A percentile compares a stretch with the other conserved stretches of the same genome.
Conservation (phyloP, 2,888 invertebrate species). For the Nemurella pictetii region DNA sequence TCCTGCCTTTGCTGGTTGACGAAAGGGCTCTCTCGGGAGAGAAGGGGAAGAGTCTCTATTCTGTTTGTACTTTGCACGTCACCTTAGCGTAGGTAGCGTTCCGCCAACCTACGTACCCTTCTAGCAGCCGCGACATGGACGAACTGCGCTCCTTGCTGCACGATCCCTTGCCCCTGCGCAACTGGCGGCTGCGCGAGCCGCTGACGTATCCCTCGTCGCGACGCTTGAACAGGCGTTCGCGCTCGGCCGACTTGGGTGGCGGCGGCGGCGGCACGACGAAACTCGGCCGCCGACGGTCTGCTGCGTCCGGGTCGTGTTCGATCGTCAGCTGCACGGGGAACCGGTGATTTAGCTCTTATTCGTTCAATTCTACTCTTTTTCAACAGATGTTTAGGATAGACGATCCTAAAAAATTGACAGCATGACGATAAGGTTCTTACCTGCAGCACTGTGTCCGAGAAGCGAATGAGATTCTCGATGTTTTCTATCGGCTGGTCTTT, state of each 20-base stretch:
- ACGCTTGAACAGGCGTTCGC: slow-evolving; percentile 41
- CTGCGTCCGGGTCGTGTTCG: slow-evolving; percentile 83
- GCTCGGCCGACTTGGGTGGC: slow-evolving; percentile 42
- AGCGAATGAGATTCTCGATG: slow-evolving; percentile 72
- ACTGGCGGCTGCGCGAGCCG: slow-evolving; percentile 64
- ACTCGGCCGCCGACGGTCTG: slow-evolving; percentile 57
- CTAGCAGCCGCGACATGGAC: slow-evolving; percentile 81
- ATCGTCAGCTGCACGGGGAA: slow-evolving; percentile 69
- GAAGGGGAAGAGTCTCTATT: no score
- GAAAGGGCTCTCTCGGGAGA: no score
- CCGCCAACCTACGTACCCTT: slow-evolving; percentile 66
- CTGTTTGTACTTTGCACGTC: no score
- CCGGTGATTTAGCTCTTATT: neutral
- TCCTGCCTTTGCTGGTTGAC: no score
- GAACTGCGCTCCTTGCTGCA: slow-evolving; percentile 74
- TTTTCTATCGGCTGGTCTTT: slow-evolving; percentile 78
- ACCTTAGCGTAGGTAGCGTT: no score
- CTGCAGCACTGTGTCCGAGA: slow-evolving; percentile 75
- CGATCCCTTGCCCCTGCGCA: slow-evolving; percentile 54
- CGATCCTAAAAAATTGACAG: no score
- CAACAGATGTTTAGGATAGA: no score
- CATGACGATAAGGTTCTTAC: no score
- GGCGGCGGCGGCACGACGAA: slow-evolving; percentile 49
- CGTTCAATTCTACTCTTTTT: no score
- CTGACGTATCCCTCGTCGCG: slow-evolving; percentile 61